A percentile compares a stretch with the other conserved stretches of the same genome.
Conservation (phyloP, 2,888 invertebrate genomes). For the Epirrhoe tristata region DNA sequence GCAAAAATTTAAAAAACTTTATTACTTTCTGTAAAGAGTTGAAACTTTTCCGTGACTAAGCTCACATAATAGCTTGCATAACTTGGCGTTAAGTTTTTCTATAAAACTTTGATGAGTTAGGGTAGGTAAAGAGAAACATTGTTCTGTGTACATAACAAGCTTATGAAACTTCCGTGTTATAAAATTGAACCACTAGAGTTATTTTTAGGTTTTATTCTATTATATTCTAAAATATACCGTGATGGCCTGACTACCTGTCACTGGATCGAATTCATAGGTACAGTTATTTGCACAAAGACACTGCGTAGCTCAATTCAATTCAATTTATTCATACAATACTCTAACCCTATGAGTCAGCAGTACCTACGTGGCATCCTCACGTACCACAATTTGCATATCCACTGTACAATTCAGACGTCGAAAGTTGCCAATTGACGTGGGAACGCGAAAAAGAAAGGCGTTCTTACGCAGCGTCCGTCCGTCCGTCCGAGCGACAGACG, state of each 20-base stretch:
- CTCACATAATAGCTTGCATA: constrained; percentile 24
- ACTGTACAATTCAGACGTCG: constrained; percentile 45
- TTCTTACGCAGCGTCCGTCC: constrained; percentile 45
- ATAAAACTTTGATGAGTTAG: constrained; percentile 27
- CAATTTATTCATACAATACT: neutral
- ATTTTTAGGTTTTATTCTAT: neutral
- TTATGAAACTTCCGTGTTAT: neutral
- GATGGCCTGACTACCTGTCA: no score
- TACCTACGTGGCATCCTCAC: constrained; percentile 39
- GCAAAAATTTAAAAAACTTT: no score
- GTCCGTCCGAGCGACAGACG: constrained; percentile 53
- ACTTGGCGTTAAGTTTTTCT: constrained; percentile 23
- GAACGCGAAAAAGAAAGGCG: constrained; percentile 48
- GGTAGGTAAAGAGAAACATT: constrained; percentile 24
- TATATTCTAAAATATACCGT: no score
- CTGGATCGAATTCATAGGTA: no score
- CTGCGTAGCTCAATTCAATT: constrained; percentile 1
- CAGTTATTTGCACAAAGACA: neutral
- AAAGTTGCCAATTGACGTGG: constrained; percentile 45
- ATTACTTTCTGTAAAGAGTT: constrained; percentile 19
- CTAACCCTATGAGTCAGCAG: constrained; percentile 36
- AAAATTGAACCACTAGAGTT: neutral
- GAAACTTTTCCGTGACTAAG: constrained; percentile 24
- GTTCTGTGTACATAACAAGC: neutral
- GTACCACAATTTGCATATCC: constrained; percentile 47